Percentiles rank a stretch among this genome's conserved stretches.
Evolutionary conservation across 37 sponge, comb jelly and placozoan species (phyloP).

Genomic region (Bolinopsis microptera): DNA sequence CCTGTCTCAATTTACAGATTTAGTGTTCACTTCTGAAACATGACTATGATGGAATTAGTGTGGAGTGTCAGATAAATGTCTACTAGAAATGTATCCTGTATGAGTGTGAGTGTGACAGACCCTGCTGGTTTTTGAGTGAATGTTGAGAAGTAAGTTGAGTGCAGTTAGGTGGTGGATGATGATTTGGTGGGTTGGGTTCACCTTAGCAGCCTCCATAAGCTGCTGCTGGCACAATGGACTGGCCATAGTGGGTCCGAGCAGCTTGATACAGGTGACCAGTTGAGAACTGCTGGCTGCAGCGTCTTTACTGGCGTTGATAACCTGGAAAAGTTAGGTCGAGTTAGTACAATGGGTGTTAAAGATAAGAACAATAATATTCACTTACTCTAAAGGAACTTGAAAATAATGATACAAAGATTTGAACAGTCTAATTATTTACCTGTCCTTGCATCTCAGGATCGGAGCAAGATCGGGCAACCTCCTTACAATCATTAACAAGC

Average conservation of each 20-base stretch:
- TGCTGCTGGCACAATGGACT: slow-evolving; percentile 75
- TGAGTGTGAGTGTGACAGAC: neutral
- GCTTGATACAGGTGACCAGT: slow-evolving; percentile 64
- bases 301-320: slow-evolving; percentile 78
- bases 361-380: too few relatives aligned
- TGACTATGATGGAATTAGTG: too few relatives aligned
- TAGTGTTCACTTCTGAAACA: too few relatives aligned
- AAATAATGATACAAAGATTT: too few relatives aligned
- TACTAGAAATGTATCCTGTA: too few relatives aligned
- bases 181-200: slow-evolving; percentile 20
- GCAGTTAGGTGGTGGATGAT: slow-evolving; percentile 17
- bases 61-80: too few relatives aligned
- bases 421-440: too few relatives aligned
- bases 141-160: slow-evolving; percentile 10
- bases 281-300: slow-evolving; percentile 87
- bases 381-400: too few relatives aligned
- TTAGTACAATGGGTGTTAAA: too few relatives aligned
- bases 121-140: neutral
- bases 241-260: slow-evolving; percentile 68
- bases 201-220: slow-evolving; percentile 74
- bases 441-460: slow-evolving; percentile 64
- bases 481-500: slow-evolving; percentile 58
- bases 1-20: too few relatives aligned
- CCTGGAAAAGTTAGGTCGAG: neutral
- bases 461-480: slow-evolving; percentile 48